A percentile compares a stretch with the other conserved stretches of the same genome.
Evolutionary conservation across 37 sponge, comb jelly and placozoan genomes (phyloP).

Genomic region (Tethya wilhelma): DNA sequence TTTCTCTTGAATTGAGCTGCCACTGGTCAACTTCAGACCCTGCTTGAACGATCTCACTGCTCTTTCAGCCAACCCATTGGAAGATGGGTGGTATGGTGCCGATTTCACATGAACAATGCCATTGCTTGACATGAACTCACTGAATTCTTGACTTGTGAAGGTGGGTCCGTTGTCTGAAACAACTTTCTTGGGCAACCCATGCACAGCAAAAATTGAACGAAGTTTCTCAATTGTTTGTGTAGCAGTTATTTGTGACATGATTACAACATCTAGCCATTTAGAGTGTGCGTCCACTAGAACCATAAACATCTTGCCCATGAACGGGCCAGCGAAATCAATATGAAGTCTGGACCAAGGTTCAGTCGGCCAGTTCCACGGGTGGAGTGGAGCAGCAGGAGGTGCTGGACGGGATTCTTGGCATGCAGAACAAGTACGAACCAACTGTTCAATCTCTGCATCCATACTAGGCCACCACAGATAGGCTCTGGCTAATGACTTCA

Average conservation of each 20-base stretch:
- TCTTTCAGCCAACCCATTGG: constrained; percentile 55
- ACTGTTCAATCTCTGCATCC: constrained; percentile 39
- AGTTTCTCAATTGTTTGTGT: constrained; percentile 29
- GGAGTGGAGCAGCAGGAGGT: constrained; percentile 41
- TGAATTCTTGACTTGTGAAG: constrained; percentile 47
- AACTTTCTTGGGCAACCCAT: constrained; percentile 37
- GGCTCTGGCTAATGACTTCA: constrained; percentile 44
- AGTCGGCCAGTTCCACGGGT: constrained; percentile 54
- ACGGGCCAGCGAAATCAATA: constrained; percentile 56
- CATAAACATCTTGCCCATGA: constrained; percentile 44
- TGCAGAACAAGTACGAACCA: constrained; percentile 15
- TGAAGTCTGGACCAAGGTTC: constrained; percentile 57
- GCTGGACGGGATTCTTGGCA: constrained; percentile 15
- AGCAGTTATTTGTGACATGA: constrained; percentile 11
- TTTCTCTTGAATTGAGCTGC: constrained; percentile 4
- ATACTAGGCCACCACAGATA: constrained; percentile 60
- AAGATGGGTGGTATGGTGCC: constrained; percentile 60
- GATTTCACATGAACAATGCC: constrained; percentile 20
- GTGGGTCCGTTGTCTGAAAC: constrained; percentile 47
- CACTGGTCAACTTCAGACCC: background rate
- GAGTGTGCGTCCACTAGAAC: constrained; percentile 51
- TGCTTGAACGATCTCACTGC: constrained; percentile 28
- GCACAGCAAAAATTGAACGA: constrained; percentile 20
- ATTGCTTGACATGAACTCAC: constrained; percentile 20
- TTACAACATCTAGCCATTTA: constrained; percentile 53